Conservation (phyloP, 2,888 invertebrate genomes). For the Arrhopalites spinosus region DNA sequence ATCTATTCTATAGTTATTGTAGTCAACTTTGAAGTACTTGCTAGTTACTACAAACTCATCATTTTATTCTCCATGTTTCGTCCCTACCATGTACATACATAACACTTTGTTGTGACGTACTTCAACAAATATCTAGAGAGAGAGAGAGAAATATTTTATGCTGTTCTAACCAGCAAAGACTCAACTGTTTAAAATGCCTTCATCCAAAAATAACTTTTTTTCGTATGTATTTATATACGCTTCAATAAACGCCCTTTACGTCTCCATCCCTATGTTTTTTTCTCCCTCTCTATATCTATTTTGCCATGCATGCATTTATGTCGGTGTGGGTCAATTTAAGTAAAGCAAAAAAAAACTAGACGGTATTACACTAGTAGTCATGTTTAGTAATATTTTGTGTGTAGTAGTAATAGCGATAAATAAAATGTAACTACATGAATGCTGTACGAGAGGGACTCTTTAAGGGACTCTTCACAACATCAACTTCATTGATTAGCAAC, state of each 20-base stretch:
- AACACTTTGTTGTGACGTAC: slow-evolving; percentile 6
- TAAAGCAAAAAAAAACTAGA: neutral
- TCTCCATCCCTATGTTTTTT: neutral
- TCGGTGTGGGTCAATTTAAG: neutral
- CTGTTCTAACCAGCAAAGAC: neutral
- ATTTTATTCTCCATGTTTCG: no score
- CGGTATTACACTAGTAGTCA: neutral
- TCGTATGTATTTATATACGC: neutral
- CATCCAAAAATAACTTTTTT: slow-evolving; percentile 29
- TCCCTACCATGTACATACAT: neutral
- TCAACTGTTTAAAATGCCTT: slow-evolving; percentile 22
- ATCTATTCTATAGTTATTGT: no score
- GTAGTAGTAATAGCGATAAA: slow-evolving; percentile 18
- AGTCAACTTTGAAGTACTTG: no score
- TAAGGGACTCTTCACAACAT: neutral
- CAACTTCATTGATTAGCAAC: slow-evolving; percentile 26
- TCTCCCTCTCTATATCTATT: neutral
- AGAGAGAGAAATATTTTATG: slow-evolving; percentile 3
- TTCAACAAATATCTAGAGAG: neutral
- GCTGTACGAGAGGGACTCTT: neutral
- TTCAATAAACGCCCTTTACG: slow-evolving; percentile 1
- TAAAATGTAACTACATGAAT: slow-evolving; percentile 13
- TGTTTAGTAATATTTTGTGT: neutral
- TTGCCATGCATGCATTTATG: slow-evolving; percentile 17
- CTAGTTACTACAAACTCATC: no score